Evolutionary conservation across 2,797 vertebrate genomes (phyloP), one percentile per base, ranked within the genome.

Genomic region (Sebastes diaconus): DNA sequence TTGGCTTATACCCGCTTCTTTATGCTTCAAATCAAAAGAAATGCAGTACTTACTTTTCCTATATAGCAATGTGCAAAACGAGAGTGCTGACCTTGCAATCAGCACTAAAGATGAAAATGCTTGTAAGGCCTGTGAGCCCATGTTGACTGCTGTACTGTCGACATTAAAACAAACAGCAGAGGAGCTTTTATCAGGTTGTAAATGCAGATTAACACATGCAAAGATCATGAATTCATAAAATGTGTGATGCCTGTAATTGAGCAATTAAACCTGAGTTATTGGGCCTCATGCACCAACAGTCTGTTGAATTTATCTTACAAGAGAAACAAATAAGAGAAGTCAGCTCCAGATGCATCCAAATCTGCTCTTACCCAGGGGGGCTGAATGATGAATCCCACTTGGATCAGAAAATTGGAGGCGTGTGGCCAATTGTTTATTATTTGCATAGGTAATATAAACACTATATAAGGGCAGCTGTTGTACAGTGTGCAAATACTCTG

Each of bases 401-500:
- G 20, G 50, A 20, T 46, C 3, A 18, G 9, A 20, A n/a, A 52
- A 52, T 52, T 52, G 8, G 20, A 52, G 46, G 46, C 3, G 18
- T 52, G 20, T 52, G 20, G 9, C 9, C 9, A n/a, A 52, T 52
- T 52, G 4, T 52, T 52, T 52, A 52, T n/a, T 52, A 52, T 52
- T 52, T n/a, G 50, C 8, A 3, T n/a, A 52, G 18, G 50, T n/a
- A n/a, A 52, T 10, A 2, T 52, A n/a, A n/a, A 52, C 50, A 52
- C 50, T 22, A 4, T 52, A n/a, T 10, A 52, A 52, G 9, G 50
- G 20, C 20, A 2, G 50, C 50, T 52, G 50, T 52, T 52, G 6
- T 46, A 0, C 42, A 16, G 42, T n/a, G 50, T 0, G 4, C 0
- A 52, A 52, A 20, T 52, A 0, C 18, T 9, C 7, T 50, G 46